Evolutionary conservation across 1,140 invertebrate species (phyloP).

Genomic region (Drosophila auraria): DNA sequence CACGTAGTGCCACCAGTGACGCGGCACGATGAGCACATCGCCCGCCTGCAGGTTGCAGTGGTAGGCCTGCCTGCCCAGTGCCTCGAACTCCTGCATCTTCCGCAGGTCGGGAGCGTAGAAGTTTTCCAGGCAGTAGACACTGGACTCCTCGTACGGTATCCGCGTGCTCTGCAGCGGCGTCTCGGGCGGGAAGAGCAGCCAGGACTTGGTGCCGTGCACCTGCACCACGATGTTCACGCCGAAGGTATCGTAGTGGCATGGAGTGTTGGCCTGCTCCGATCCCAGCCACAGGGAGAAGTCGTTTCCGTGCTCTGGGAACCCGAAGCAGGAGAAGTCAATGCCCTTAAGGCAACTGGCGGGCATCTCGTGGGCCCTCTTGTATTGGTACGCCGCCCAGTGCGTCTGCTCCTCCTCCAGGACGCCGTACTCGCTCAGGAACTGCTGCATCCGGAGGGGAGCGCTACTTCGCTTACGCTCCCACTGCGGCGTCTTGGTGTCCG

Average conservation of each 20-base stretch:
- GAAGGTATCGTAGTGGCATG: conserved; percentile 97
- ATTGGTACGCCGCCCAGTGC: conserved; percentile 88
- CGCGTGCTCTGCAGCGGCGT: conserved; percentile 92
- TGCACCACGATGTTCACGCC: conserved; percentile 97
- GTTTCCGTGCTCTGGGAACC: conserved; percentile 88
- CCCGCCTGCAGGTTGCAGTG: conserved; percentile 91
- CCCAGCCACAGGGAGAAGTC: conserved; percentile 97
- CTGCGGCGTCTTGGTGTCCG: conserved; percentile 87
- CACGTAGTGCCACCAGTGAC: conserved; percentile 98
- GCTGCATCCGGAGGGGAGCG: conserved; percentile 87
- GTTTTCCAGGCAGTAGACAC: conserved; percentile 95
- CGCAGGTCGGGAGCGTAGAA: conserved; percentile 88
- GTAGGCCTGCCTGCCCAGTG: conserved; percentile 72
- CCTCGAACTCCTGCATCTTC: conserved; percentile 24
- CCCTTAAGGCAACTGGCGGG: conserved; percentile 54
- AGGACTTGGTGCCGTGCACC: conserved; percentile 95
- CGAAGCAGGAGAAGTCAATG: conserved; percentile 87
- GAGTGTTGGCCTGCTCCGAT: conserved; percentile 94
- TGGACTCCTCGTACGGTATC: conserved; percentile 98
- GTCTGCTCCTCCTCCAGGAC: conserved; percentile 66
- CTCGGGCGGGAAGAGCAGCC: conserved; percentile 96
- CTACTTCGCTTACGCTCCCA: conserved; percentile 90
- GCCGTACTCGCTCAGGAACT: conserved; percentile 86
- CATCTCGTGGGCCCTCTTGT: conserved; percentile 62
- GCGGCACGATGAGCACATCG: conserved; percentile 95